A percentile compares a stretch with the other conserved stretches of the same genome.
Evolutionary conservation across 2,797 vertebrate species (phyloP).

Genomic region (Menidia menidia): DNA sequence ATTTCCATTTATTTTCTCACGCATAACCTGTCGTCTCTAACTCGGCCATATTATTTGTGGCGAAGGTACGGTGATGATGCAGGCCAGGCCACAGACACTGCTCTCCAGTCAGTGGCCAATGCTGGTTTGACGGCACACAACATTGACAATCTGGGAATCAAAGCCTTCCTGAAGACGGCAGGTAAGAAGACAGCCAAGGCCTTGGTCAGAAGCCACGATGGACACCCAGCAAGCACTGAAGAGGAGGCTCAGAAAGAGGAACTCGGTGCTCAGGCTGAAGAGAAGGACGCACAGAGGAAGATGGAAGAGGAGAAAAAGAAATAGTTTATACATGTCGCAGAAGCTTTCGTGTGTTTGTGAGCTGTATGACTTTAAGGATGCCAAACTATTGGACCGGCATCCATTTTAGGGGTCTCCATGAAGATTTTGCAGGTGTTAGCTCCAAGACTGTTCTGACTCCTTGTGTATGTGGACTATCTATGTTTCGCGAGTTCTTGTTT

Average conservation of each 20-base stretch:
- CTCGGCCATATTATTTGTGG: conserved; percentile 39
- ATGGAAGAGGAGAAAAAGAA: conserved; percentile 22
- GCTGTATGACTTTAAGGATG: background rate
- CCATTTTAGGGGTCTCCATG: no score
- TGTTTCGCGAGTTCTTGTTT: no score
- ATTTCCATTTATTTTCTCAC: conserved; percentile 14
- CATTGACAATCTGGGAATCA: conserved; percentile 88
- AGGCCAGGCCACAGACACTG: conserved; percentile 87
- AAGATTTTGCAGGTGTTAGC: no score
- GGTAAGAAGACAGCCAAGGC: conserved; percentile 85
- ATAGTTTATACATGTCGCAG: conserved; percentile 9
- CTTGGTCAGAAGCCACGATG: conserved; percentile 69
- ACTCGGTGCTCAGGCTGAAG: conserved; percentile 4
- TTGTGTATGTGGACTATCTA: no score
- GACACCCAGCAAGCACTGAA: conserved; percentile 43
- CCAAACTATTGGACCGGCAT: no score
- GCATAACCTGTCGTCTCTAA: conserved; percentile 17
- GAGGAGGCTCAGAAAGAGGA: conserved; percentile 15
- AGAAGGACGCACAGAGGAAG: conserved; percentile 3
- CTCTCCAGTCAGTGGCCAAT: conserved; percentile 87
- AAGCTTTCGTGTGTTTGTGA: background rate
- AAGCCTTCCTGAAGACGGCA: conserved; percentile 86
- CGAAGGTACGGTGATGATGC: conserved; percentile 90
- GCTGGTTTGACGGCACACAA: conserved; percentile 89
- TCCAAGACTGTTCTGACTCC: no score